Conservation (phyloP, 1,140 invertebrate species). For the Cydia splendana region DNA sequence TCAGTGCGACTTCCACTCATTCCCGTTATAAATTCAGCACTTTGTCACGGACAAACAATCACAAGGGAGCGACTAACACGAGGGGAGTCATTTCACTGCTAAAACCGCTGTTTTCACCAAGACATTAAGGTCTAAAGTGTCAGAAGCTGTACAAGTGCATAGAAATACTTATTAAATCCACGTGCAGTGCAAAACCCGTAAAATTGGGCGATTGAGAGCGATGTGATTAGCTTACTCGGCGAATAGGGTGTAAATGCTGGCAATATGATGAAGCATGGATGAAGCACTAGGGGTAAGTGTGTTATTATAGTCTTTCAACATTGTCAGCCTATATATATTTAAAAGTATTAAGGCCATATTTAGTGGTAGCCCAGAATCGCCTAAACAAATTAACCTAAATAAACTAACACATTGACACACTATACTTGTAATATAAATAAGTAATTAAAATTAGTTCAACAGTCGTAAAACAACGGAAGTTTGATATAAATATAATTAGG, state of each 20-base stretch:
- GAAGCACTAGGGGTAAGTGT: neutral
- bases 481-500: no score
- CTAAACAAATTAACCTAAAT: no score
- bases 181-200: conserved; percentile 2
- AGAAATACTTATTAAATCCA: neutral
- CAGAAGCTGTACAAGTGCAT: neutral
- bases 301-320: neutral
- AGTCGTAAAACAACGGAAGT: no score
- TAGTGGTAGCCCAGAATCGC: no score
- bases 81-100: neutral
- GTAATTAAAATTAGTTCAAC: no score
- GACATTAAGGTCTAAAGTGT: neutral
- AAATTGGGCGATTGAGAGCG: neutral
- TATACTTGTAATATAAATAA: no score
- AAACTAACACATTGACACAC: no score
- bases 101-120: neutral
- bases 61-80: neutral
- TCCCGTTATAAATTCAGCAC: conserved; percentile 3
- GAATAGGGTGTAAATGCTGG: neutral
- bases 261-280: neutral
- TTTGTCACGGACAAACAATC: conserved; percentile 22
- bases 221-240: neutral
- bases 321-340: no score
- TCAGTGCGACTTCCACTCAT: neutral
- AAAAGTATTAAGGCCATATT: no score